Evolutionary conservation across 2,888 invertebrate genomes (phyloP).

Genomic region (Thera obeliscata): DNA sequence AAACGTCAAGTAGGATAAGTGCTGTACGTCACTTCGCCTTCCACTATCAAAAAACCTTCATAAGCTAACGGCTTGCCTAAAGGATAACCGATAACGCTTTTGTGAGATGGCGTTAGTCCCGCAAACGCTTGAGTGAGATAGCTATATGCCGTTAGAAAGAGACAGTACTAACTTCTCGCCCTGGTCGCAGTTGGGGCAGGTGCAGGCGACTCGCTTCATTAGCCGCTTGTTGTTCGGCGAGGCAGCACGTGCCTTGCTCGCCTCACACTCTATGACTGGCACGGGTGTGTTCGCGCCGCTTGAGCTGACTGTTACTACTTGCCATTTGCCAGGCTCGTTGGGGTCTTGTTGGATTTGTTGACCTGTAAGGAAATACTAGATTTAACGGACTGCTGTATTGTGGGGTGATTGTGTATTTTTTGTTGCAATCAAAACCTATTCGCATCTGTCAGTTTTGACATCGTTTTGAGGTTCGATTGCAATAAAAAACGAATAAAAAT

Average conservation of each 20-base stretch:
- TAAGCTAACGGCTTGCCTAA: too few relatives aligned
- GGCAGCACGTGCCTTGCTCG: constrained; percentile 58
- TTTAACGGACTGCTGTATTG: too few relatives aligned
- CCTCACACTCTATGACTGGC: constrained; percentile 66
- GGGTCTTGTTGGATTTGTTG: constrained; percentile 93
- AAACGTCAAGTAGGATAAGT: too few relatives aligned
- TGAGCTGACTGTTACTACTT: constrained; percentile 84
- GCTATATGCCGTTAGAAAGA: background rate
- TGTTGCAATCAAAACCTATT: too few relatives aligned
- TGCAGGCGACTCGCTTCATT: constrained; percentile 96
- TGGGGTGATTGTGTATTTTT: too few relatives aligned
- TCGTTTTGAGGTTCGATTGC: too few relatives aligned
- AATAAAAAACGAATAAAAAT: too few relatives aligned
- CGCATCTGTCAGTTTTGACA: too few relatives aligned
- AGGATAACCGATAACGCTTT: too few relatives aligned
- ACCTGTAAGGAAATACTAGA: constrained; percentile 58
- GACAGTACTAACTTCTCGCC: constrained; percentile 87
- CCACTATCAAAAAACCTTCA: too few relatives aligned
- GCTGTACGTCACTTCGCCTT: too few relatives aligned
- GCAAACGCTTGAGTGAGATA: background rate
- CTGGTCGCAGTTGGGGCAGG: constrained; percentile 98
- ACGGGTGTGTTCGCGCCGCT: constrained; percentile 43
- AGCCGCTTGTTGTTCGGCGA: constrained; percentile 75
- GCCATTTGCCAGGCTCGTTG: constrained; percentile 93
- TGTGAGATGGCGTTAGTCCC: too few relatives aligned